These are phyloP conservation scores for Chaetophractus vellerosus DNA, from an alignment of 2,797 vertebrate species.

Conservation along the genomic window DNA sequence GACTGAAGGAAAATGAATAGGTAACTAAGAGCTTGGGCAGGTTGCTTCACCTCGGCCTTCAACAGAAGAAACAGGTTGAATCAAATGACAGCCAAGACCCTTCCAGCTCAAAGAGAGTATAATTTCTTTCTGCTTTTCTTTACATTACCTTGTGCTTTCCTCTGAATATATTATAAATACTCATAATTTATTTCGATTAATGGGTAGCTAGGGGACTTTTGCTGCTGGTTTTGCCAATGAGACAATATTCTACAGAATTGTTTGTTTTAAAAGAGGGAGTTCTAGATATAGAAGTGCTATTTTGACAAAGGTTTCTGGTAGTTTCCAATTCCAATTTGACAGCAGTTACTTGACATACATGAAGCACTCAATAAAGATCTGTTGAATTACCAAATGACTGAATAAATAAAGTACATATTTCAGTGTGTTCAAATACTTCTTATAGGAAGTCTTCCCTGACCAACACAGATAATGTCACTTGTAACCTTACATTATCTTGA, in stretches of 20 bases:
- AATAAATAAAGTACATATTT: background rate
- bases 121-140: background rate
- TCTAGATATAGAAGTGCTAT: constrained; percentile 12
- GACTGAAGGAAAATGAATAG: background rate
- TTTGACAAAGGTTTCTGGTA: constrained; percentile 31
- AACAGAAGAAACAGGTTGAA: background rate
- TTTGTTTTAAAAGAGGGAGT: constrained; percentile 21
- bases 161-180: background rate
- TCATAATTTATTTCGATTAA: background rate
- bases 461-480: background rate
- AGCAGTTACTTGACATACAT: background rate
- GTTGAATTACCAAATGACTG: background rate
- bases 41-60: background rate
- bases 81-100: background rate
- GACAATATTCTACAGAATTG: background rate
- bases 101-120: background rate
- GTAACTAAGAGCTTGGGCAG: background rate
- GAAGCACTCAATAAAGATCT: background rate
- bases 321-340: constrained; percentile 23
- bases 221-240: constrained; percentile 11
- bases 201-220: background rate
- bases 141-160: background rate
- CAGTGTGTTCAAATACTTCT: background rate
- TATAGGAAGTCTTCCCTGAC: background rate
- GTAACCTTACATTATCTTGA: background rate